Evolutionary conservation across 2,888 invertebrate genomes (phyloP).

Genomic region (Rhaphigaster nebulosa): DNA sequence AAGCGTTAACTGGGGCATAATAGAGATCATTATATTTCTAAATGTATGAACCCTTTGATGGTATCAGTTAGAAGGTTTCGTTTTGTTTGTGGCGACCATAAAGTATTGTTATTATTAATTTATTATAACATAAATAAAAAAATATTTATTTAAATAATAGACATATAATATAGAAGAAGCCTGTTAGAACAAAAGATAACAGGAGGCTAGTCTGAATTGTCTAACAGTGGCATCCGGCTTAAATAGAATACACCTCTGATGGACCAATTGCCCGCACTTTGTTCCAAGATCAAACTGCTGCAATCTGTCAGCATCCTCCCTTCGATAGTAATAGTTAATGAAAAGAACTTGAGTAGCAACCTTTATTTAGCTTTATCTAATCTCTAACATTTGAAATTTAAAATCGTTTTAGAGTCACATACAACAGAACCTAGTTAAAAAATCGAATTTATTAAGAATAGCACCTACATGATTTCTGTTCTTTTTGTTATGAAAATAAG

Average conservation of each 20-base stretch:
- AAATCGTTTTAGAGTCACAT: background rate
- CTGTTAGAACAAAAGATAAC: background rate
- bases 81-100: too few species aligned
- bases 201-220: background rate
- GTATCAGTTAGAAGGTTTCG: too few species aligned
- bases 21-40: too few species aligned
- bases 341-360: background rate
- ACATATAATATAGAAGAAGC: too few species aligned
- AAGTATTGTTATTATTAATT: too few species aligned
- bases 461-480: too few species aligned
- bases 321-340: background rate
- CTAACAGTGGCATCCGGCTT: constrained; percentile 42
- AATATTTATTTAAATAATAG: too few species aligned
- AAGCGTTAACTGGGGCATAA: too few species aligned
- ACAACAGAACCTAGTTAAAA: background rate
- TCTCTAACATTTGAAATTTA: background rate
- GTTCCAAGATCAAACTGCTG: background rate
- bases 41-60: too few species aligned
- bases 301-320: background rate
- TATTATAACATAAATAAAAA: too few species aligned
- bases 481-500: too few species aligned
- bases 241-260: constrained; percentile 48
- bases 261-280: constrained; percentile 22
- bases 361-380: background rate
- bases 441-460: too few species aligned